These are phyloP conservation scores for Sylvilagus bachmani DNA, from an alignment of 2,113 vertebrate genomes.

Conservation along the genomic window DNA sequence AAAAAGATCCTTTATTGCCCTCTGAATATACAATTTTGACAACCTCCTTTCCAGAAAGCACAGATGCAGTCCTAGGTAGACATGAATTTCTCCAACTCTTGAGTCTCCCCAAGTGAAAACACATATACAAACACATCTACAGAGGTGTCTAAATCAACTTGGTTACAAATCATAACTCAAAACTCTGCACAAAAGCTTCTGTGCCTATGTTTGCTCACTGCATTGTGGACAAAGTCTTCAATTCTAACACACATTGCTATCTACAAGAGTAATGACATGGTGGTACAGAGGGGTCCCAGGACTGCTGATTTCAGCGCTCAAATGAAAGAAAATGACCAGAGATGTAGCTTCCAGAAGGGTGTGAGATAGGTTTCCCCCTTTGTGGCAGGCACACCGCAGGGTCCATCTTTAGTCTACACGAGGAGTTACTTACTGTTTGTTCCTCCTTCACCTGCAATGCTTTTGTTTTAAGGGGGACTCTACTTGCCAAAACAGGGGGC, in stretches of 20 bases:
- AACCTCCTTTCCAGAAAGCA: not conserved
- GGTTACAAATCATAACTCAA: not conserved
- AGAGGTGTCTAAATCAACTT: not conserved
- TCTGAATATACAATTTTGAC: not conserved
- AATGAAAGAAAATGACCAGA: not conserved
- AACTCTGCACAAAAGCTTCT: not conserved
- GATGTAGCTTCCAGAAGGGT: not conserved
- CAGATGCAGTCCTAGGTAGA: not conserved
- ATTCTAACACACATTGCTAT: not conserved
- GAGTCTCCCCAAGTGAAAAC: not conserved
- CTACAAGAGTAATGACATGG: not conserved
- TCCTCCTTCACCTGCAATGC: not conserved
- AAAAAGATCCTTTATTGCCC: not conserved
- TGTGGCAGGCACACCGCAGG: not conserved
- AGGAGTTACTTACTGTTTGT: not conserved
- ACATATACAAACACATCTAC: no score
- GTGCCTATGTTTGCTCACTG: not conserved
- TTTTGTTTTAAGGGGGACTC: not conserved
- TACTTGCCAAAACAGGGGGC: not conserved
- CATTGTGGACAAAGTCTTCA: not conserved
- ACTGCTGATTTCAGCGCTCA: not conserved
- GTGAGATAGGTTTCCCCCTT: not conserved
- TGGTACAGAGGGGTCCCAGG: not conserved
- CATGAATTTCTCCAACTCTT: not conserved
- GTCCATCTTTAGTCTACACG: not conserved